Evolutionary conservation across 2,113 vertebrate species (phyloP), one percentile per base, ranked within the genome.

Genomic region (Pluvialis apricaria): DNA sequence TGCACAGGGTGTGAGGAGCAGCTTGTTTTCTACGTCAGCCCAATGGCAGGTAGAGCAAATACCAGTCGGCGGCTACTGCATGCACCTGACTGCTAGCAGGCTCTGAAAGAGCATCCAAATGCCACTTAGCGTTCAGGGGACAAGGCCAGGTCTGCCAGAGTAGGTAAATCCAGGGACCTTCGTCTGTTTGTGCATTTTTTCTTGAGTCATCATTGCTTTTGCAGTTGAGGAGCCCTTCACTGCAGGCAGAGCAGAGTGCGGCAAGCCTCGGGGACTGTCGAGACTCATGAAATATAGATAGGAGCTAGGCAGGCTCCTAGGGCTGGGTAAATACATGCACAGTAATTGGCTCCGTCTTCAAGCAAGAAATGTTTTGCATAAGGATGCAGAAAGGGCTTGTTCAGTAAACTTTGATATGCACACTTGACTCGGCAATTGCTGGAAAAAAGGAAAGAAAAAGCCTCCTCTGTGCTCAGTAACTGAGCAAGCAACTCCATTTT

Each of bases 221-320:
- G 70, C 70, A 75, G 75, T 22, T 32, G 28, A 91, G 47, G 66
- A 84, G 61, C 38, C 62, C 31, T 80, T 82, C 72, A 60, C 72
- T 94, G 78, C 82, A 94, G 78, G 83, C 52, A 90, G 65, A 70
- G 52, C 71, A 81, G 58, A 95, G 85, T 61, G 75, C 52, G 2
- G 69, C 82, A 85, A 87, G 83, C 96, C 89, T 91, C 60, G 0
- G 92, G 85, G 80, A 94, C 49, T 9, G 42, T 29, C 17, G 19
- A 90, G 57, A 65, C 18, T 95, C 88, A 95, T 96, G 94, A 95
- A 95, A 92, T 90, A 97, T 81, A 92, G 70, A 96, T 93, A 70
- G 69, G 72, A 94, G 38, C 58, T 38, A 51, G 72, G 73, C 90
- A 92, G 86, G 66, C 51, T 91, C 51, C 82, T 76, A 7, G 11